Base-by-base conservation (phyloP, 2,888 invertebrate genomes). In the Tricholauxania praeusta region DNA sequence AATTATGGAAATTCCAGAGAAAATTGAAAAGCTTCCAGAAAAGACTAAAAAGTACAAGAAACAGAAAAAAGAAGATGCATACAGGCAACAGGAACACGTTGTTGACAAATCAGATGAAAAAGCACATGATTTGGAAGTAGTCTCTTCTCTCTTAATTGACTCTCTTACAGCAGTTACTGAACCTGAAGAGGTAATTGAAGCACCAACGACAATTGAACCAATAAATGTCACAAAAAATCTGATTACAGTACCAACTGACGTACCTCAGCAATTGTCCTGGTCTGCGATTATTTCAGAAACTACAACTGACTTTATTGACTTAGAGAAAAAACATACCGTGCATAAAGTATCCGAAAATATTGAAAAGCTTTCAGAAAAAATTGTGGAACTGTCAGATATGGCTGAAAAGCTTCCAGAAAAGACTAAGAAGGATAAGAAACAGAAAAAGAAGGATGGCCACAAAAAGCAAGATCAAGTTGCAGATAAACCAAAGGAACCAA, bases 201-300 rank as follows among this genome's bases (percentile, higher is more conserved):
- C 1, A 10, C 6, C 39, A 39, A 39, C 6, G 39, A 6, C 39
- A 39, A 39, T 39, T 39, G 39, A 39, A 5, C 39, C 10, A 10
- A 10, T 39, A 39, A 10, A 39, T 39, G 39, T 39, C 10, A 39
- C 39, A 10, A 5, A 39, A 8, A 5, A 39, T 3, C 7, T 10
- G 10, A 39, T 39, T 6, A 39, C 39, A 39, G 10, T 39, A 39
- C 6, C 39, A 39, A 6, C 7, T 14, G 39, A 14, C 17, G 12
- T 15, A 17, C 52, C 14, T 14, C 66, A 22, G 17, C 28, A 17
- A 15, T 7, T 49, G 15, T 79, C 82, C 4, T 83, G 85, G 84
- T 73, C 84, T 3, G 78, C 80, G 10, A 74, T 81, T 49, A 79
- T 82, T 1, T 79, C 78, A 53, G 80, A 83, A 51, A 69, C 80